A percentile compares a stretch with the other conserved stretches of the same genome.
Conservation (phyloP, 92 coral and sea anemone species). For the Ricordea florida region DNA sequence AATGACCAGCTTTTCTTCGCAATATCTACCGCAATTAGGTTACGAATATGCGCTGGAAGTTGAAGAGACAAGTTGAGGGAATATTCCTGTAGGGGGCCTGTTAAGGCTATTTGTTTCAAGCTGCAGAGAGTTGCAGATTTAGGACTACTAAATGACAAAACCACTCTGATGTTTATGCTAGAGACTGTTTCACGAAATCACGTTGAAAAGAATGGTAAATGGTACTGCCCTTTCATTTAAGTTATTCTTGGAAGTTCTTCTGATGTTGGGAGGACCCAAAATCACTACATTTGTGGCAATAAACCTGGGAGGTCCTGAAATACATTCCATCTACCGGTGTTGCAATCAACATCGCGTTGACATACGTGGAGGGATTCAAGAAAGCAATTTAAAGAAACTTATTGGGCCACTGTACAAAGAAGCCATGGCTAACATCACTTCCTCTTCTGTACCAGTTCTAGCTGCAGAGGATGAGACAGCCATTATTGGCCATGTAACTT, state of each 20-base stretch:
- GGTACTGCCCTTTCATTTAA: conserved; percentile 19
- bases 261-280: conserved; percentile 32
- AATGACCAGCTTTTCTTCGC: conserved; percentile 9
- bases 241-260: conserved; percentile 18
- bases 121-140: conserved; percentile 17
- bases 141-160: conserved; percentile 23
- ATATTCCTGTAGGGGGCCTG: not conserved
- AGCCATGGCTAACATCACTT: not conserved
- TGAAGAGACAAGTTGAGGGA: conserved; percentile 13
- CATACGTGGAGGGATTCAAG: not conserved
- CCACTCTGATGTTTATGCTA: not conserved
- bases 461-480: conserved; percentile 51
- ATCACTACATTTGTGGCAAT: conserved; percentile 9
- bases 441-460: conserved; percentile 16
- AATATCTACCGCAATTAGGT: not conserved
- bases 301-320: conserved; percentile 26
- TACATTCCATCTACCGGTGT: conserved; percentile 22
- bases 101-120: conserved; percentile 11
- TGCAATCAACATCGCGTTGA: conserved; percentile 4
- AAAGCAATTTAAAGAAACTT: conserved; percentile 24
- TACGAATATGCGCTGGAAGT: not conserved
- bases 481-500: conserved; percentile 19
- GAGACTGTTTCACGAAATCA: conserved; percentile 16
- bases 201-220: conserved; percentile 26
- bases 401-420: conserved; percentile 10